phyloP scores from a whole-genome alignment of 2,797 vertebrate genomes.

The Argentina silus region DNA sequence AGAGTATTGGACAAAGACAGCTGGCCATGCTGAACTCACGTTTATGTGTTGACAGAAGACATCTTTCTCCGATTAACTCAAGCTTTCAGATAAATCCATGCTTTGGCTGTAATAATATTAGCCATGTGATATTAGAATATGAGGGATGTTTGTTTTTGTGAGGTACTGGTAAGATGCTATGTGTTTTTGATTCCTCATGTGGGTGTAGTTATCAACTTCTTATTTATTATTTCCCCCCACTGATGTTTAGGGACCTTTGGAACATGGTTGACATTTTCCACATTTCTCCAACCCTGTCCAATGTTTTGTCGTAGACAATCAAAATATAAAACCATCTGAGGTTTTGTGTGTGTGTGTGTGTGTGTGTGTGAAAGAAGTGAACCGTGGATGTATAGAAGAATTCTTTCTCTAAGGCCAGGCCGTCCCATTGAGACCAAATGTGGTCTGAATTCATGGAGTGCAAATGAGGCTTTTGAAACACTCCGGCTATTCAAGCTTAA shows the following conservation, averaged over 20 bases:
- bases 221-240: slow-evolving; percentile 43
- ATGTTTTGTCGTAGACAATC: slow-evolving; percentile 56
- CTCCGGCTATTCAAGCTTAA: slow-evolving; percentile 67
- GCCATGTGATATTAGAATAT: slow-evolving; percentile 8
- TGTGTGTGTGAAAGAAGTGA: slow-evolving; percentile 51
- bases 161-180: slow-evolving; percentile 7
- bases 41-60: neutral
- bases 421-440: slow-evolving; percentile 63
- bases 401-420: slow-evolving; percentile 69
- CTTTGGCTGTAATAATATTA: slow-evolving; percentile 6
- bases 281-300: slow-evolving; percentile 50
- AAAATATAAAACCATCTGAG: slow-evolving; percentile 65
- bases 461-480: slow-evolving; percentile 77
- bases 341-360: slow-evolving; percentile 33
- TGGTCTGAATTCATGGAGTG: slow-evolving; percentile 70
- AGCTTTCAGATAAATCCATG: neutral
- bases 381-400: slow-evolving; percentile 58
- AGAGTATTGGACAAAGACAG: neutral
- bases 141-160: slow-evolving; percentile 6
- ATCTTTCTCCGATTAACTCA: neutral
- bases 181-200: slow-evolving; percentile 25
- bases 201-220: slow-evolving; percentile 14
- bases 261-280: slow-evolving; percentile 47
- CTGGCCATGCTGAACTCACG: neutral
- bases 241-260: slow-evolving; percentile 41